Base-by-base conservation (phyloP, 2,888 invertebrate species). In the Brachylomia viminalis region DNA sequence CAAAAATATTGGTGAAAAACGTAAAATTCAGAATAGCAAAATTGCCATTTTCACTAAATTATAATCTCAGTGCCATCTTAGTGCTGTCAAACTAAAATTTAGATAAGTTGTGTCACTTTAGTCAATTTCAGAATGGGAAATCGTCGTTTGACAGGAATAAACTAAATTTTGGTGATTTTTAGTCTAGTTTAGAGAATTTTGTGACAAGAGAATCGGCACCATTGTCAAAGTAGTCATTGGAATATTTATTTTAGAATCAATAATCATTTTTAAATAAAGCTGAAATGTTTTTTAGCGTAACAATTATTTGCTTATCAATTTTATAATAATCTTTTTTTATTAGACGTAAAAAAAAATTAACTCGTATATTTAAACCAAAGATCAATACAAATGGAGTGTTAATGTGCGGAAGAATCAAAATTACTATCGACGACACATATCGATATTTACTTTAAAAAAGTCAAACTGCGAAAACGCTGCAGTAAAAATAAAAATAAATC, bases 241-340 rank as follows among this genome's bases (percentile, higher is more conserved):
- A 58, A 20, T 45, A n/a, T 74, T 74, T n/a, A 72, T 54, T 72
- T 54, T n/a, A 15, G 6, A n/a, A 72, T 74, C 10, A 72, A 73
- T 0, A 13, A 10, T 6, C 5, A 33, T 33, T 72, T 72, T 72
- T 33, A 56, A 23, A 56, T 3, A n/a, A 17, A 30, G 5, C 10
- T 23, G 23, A 23, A 10, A 10, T 30, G 10, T 17, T 23, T 23
- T 30, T 33, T 27, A 27, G 20, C 2, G 4, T 45, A 23, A 6
- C 11, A 23, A 30, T 45, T 30, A 45, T 47, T 30, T 65, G 27
- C 1, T 15, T 47, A 33, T 52, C 0, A 72, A 73, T 42, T 30
- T 49, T 27, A 17, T 42, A 27, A 52, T 42, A 42, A 6, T 30
- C 3, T 30, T 56, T 67, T 33, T 0, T n/a, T 3, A 33, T 64